Evolutionary conservation across 2,113 vertebrate genomes (phyloP).

Genomic region (Cochlearius cochlearius): DNA sequence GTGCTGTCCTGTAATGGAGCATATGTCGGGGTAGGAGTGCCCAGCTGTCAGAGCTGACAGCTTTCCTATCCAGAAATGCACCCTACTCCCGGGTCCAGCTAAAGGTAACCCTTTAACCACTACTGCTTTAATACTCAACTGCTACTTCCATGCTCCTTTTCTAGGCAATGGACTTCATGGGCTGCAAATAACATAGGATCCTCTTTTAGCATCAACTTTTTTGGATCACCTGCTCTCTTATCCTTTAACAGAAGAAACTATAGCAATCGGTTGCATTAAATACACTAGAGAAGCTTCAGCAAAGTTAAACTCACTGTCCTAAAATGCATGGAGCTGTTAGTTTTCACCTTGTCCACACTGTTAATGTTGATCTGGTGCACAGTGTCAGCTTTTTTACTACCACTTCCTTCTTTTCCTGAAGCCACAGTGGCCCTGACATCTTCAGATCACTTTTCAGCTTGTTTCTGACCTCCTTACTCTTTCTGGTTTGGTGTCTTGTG

Average conservation of each 20-base stretch:
- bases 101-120: neutral
- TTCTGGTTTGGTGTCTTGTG: neutral
- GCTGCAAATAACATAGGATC: neutral
- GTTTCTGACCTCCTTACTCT: neutral
- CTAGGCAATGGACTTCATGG: neutral
- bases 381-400: neutral
- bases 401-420: neutral
- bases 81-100: neutral
- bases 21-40: neutral
- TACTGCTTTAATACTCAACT: neutral
- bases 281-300: neutral
- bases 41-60: neutral
- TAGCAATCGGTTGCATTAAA: neutral
- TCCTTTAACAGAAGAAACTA: neutral
- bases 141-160: neutral
- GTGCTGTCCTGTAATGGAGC: neutral
- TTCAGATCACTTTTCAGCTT: neutral
- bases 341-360: neutral
- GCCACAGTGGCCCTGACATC: neutral
- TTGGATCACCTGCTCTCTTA: neutral
- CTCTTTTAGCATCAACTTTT: neutral
- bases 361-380: neutral
- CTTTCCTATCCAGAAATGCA: neutral
- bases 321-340: neutral
- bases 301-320: neutral